phyloP scores from a whole-genome alignment of 2,113 vertebrate genomes.

The Triplophysa dalaica region DNA sequence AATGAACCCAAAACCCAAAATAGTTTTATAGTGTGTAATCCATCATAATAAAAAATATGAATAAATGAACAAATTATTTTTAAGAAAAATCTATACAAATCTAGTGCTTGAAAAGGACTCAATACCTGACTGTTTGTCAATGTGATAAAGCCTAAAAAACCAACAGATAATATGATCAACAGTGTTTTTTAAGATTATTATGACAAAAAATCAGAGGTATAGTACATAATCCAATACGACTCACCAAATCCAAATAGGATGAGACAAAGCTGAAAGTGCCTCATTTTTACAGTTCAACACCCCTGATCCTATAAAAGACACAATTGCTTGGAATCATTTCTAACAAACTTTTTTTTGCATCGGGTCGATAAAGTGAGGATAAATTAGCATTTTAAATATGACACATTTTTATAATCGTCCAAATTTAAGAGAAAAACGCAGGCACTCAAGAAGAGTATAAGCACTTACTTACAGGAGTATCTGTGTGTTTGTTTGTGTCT shows the following conservation, averaged over 20 bases:
- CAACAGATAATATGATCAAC: neutral
- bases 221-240: neutral
- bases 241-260: neutral
- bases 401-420: too few species aligned
- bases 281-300: neutral
- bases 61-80: neutral
- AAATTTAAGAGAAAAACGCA: too few species aligned
- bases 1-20: neutral
- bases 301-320: neutral
- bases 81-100: neutral
- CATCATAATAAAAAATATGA: too few species aligned
- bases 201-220: too few species aligned
- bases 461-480: neutral
- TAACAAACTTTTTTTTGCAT: neutral
- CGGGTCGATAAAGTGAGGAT: neutral
- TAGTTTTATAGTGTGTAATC: too few species aligned
- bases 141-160: neutral
- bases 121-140: conserved; percentile 8
- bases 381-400: neutral
- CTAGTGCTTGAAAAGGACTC: neutral
- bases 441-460: too few species aligned
- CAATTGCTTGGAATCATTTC: neutral
- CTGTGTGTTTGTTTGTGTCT: neutral
- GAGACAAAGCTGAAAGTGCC: neutral
- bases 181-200: neutral